Conservation (phyloP, 2,113 vertebrate genomes). For the Brevimyrus niger region DNA sequence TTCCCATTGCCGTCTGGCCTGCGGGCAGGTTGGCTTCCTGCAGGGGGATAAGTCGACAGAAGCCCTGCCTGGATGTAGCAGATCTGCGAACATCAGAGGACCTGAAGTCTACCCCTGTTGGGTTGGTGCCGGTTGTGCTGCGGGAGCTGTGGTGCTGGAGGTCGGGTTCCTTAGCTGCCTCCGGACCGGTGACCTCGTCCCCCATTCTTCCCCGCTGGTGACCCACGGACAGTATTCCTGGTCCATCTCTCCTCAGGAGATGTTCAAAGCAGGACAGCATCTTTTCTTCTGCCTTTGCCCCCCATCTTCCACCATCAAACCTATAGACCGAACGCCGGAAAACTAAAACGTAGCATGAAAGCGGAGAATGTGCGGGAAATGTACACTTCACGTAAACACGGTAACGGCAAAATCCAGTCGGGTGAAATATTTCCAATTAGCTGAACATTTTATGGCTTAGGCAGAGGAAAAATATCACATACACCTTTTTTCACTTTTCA, state of each 20-base stretch:
- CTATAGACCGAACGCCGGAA: background rate
- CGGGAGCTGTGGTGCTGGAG: background rate
- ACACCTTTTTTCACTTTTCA: background rate
- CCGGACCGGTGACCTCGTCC: background rate
- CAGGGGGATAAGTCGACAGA: background rate
- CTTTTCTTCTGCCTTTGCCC: background rate
- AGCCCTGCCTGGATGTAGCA: background rate
- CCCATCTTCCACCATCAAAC: background rate
- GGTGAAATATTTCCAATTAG: background rate
- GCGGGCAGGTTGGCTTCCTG: background rate
- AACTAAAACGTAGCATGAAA: background rate
- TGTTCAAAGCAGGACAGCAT: background rate
- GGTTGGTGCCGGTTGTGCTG: background rate
- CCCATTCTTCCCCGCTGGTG: background rate
- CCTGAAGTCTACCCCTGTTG: background rate
- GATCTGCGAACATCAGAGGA: background rate
- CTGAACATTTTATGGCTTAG: background rate
- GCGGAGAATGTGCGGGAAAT: background rate
- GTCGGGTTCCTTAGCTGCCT: background rate
- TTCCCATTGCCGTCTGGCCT: background rate
- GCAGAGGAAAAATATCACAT: background rate
- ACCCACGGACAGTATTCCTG: background rate
- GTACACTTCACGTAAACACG: background rate
- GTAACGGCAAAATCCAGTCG: background rate
- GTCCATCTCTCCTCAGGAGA: background rate